Evolutionary conservation across 2,888 invertebrate genomes (phyloP), one percentile per base, ranked within the genome.

Genomic region (Dermolepida albohirtum): DNA sequence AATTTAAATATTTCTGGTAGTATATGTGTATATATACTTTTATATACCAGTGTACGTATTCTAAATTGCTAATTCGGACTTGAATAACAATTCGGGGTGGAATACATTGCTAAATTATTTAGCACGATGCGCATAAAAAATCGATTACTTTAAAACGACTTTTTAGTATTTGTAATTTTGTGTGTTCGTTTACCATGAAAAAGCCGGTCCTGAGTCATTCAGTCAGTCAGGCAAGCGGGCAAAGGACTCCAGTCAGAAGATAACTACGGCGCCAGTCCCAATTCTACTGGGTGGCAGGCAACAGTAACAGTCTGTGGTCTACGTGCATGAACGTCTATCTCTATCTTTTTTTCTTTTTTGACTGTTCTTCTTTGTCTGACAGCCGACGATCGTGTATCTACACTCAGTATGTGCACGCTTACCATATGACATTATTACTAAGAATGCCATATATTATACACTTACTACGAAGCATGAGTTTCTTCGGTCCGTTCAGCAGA

Each of bases 221-320:
- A 54, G 54, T 40, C 54, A 55, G 55, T 55, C 41, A 55, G 55
- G 22, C 55, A 41, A 55, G 66, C 66, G 71, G 74, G 72, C 69
- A 67, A 72, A 69, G 70, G 71, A 69, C 72, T 72, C 70, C 55
- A 55, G 75, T 72, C 77, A 73, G 74, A 73, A 78, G 79, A 78
- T 79, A 79, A 78, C 75, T 69, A 71, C 76, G 79, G 78, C 79
- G 80, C 79, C 80, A 79, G 73, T 73, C 72, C 78, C 76, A 77
- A 79, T 79, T 79, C 77, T 76, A 73, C 74, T 74, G 76, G 78
- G 78, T 78, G 79, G 77, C 75, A 74, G 77, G 69, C 69, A 69
- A 74, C 70, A 72, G 41, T 55, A 55, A 41, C 55, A 55, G 71
- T 69, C 74, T 72, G 70, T 41, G 49, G 66, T 66, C 66, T 66